Percentiles rank a stretch among this genome's conserved stretches.
Evolutionary conservation across 2,113 vertebrate genomes (phyloP).

Genomic region (Brevimyrus niger): DNA sequence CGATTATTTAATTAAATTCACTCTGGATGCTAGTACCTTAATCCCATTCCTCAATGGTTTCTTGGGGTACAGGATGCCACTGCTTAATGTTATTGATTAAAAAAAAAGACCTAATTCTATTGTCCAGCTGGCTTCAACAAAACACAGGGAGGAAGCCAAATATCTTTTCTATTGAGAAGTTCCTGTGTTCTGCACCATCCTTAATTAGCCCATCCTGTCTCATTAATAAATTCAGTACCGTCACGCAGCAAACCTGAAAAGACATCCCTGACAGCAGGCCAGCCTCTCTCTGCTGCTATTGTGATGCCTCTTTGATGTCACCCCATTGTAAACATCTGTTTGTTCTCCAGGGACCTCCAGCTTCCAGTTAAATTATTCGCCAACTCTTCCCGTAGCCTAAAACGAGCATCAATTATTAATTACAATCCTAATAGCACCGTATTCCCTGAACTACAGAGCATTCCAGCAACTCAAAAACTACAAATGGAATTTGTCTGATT

Average conservation of each 20-base stretch:
- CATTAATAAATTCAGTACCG: constrained; percentile 32
- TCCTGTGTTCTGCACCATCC: background rate
- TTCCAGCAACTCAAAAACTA: constrained; percentile 30
- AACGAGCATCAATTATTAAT: constrained; percentile 36
- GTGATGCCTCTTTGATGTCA: constrained; percentile 33
- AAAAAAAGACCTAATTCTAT: background rate
- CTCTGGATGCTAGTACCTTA: background rate
- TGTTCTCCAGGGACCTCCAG: constrained; percentile 31
- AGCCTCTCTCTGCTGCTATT: background rate
- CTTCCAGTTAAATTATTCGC: constrained; percentile 31
- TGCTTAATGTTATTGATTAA: background rate
- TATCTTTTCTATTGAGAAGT: background rate
- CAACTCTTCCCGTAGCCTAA: constrained; percentile 16
- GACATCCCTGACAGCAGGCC: constrained; percentile 26
- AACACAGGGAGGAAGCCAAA: background rate
- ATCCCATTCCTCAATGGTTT: background rate
- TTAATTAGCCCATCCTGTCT: constrained; percentile 25
- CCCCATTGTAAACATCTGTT: constrained; percentile 44
- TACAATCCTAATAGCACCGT: constrained; percentile 18
- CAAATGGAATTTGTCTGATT: constrained; percentile 5
- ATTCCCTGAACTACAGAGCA: constrained; percentile 20
- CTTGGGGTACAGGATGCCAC: background rate
- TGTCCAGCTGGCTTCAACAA: background rate
- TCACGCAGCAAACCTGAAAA: constrained; percentile 28
- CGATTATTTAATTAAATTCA: background rate